Percentiles rank a stretch among this genome's conserved stretches.
Evolutionary conservation across 2,113 vertebrate genomes (phyloP).

Genomic region (Eulemur rufifrons): DNA sequence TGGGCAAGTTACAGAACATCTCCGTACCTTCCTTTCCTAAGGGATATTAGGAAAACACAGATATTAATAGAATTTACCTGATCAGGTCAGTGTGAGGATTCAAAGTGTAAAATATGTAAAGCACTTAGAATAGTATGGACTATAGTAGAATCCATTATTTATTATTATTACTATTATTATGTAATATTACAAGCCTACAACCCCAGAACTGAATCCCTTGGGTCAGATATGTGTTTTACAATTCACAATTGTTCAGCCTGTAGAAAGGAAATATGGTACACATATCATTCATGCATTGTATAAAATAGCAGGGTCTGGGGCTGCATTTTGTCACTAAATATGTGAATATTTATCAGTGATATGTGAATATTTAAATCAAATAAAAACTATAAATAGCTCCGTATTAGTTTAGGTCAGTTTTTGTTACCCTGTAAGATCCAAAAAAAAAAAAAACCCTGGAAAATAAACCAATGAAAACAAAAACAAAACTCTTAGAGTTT

Average conservation of each 20-base stretch:
- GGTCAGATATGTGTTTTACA: background rate
- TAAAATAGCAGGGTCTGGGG: background rate
- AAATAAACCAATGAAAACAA: slow-evolving; percentile 37
- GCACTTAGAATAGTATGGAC: background rate
- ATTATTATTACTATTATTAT: background rate
- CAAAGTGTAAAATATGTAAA: background rate
- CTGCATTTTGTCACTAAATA: slow-evolving; percentile 21
- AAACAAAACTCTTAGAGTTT: background rate
- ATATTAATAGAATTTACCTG: background rate
- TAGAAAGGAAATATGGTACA: background rate
- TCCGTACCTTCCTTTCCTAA: background rate
- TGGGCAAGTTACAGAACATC: background rate
- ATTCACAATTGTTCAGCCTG: slow-evolving; percentile 39
- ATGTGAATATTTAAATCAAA: slow-evolving; percentile 66
- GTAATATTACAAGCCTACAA: background rate
- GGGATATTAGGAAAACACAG: background rate
- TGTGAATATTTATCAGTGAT: slow-evolving; percentile 63
- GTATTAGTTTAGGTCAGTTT: slow-evolving; percentile 20
- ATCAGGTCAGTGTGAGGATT: background rate
- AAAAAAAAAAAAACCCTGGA: background rate
- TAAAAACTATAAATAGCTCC: slow-evolving; percentile 59
- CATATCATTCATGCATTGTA: background rate
- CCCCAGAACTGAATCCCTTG: background rate
- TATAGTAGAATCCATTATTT: background rate
- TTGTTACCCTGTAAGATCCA: background rate